Base-by-base conservation (phyloP, 2,113 vertebrate species). In the Morone saxatilis region DNA sequence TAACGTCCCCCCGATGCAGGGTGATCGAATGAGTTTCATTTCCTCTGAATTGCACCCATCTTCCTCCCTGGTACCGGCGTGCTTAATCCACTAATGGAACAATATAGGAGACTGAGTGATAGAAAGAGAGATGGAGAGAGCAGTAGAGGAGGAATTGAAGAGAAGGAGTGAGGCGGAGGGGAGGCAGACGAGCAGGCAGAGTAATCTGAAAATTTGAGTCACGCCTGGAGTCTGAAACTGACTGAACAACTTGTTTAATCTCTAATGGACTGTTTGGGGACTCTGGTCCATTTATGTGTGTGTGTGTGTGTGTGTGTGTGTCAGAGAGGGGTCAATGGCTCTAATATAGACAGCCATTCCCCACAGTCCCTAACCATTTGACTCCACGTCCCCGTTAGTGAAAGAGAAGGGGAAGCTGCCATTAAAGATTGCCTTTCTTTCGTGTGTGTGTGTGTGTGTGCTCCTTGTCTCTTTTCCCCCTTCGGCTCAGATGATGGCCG, bases 21-120 rank as follows among this genome's bases (percentile, higher is more conserved):
- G 14, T 81, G 91, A 91, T 87, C 43, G 75, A 89, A 63, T 14
- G 54, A 88, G 59, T 83, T 89, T 89, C 40, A 89, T 92, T 88
- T 88, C 51, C 71, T 80, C 19, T 71, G 20, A 70, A 68, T 79
- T 78, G 71, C 65, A 17, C 60, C 47, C 16, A 4, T 66, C 73
- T 43, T 66, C 75, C 54, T 70, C 36, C 16, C 16, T 2, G 62
- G 63, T 65, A 71, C 60, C 60, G 13, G 47, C 0, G 7, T 0
- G 22, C 48, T 82, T 71, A 70, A 87, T 90, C 79, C 72, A n/a
- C 79, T 89, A 81, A 90, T 85, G 87, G 82, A 70, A 45, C 54
- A 69, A 88, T 22, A 61, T 62, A 81, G 74, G 67, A 38, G 60
- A 13, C 19, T 4, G 38, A 63, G 74, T 6, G 22, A 48, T 5